phyloP scores from a whole-genome alignment of 2,797 vertebrate genomes.

The Chelmon rostratus region DNA sequence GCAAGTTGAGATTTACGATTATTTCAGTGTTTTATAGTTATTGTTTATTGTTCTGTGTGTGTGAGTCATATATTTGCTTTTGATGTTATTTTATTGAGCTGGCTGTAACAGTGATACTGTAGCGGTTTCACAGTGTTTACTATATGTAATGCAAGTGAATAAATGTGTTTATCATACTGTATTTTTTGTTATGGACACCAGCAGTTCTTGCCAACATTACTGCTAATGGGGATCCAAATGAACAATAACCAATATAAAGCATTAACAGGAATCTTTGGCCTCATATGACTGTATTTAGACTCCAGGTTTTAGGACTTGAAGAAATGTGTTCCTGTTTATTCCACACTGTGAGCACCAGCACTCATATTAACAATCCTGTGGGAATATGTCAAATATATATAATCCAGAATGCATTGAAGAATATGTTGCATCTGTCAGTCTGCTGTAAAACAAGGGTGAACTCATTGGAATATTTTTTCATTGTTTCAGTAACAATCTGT shows the following conservation, averaged over 20 bases:
- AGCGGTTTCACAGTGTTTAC: not conserved
- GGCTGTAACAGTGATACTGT: not conserved
- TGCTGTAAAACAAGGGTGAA: slow-evolving; percentile 3
- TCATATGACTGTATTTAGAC: not conserved
- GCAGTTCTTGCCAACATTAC: slow-evolving; percentile 1
- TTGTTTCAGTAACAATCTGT: slow-evolving; percentile 49
- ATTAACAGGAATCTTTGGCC: not conserved
- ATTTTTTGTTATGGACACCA: not conserved
- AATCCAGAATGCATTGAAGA: not conserved
- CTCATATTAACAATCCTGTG: not conserved
- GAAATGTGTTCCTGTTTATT: slow-evolving; percentile 10
- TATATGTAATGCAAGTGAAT: not conserved
- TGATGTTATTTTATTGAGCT: not conserved
- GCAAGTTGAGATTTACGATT: not conserved
- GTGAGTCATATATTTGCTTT: not conserved
- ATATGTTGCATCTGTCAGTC: slow-evolving; percentile 2
- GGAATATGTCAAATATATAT: not conserved
- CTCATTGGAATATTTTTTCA: slow-evolving; percentile 15
- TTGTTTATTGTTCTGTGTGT: not conserved
- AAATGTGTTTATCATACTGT: not conserved
- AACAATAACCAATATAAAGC: slow-evolving; percentile 6
- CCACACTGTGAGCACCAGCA: not conserved
- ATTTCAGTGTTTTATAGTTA: not conserved
- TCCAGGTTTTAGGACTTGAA: not conserved
- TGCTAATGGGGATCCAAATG: not conserved